Evolutionary conservation across 2,113 vertebrate species (phyloP).

Genomic region (Oophaga pumilio): DNA sequence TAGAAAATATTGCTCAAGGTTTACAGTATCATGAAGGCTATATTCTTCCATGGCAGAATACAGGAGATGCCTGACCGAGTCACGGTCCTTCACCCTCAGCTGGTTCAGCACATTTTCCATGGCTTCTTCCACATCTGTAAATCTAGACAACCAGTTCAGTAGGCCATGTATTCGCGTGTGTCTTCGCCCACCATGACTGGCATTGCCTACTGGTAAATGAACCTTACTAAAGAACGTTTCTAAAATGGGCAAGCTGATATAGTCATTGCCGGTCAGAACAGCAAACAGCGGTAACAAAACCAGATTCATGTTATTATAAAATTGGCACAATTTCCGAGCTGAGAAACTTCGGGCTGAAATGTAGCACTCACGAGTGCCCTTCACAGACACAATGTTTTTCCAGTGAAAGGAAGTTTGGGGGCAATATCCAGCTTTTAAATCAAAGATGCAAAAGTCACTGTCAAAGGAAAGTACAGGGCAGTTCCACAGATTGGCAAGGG

Average conservation of each 20-base stretch:
- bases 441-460: conserved; percentile 94
- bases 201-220: conserved; percentile 47
- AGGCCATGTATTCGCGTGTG: conserved; percentile 75
- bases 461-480: conserved; percentile 90
- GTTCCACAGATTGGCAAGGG: conserved; percentile 85
- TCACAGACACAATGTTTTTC: conserved; percentile 68
- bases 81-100: conserved; percentile 62
- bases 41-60: conserved; percentile 80
- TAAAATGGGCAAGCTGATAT: conserved; percentile 66
- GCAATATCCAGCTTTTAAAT: conserved; percentile 84
- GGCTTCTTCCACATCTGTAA: conserved; percentile 71
- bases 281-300: conserved; percentile 86
- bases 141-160: conserved; percentile 83
- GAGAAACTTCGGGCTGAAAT: conserved; percentile 81
- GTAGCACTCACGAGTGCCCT: conserved; percentile 67
- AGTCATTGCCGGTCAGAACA: conserved; percentile 86
- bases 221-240: conserved; percentile 72
- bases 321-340: conserved; percentile 72
- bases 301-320: conserved; percentile 73
- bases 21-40: conserved; percentile 66
- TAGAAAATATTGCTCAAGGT: conserved; percentile 78
- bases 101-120: conserved; percentile 69
- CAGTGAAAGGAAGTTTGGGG: conserved; percentile 85
- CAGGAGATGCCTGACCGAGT: conserved; percentile 70
- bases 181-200: conserved; percentile 60